phyloP scores from a whole-genome alignment of 2,797 vertebrate genomes.

The Amblyopsis hoosieri region DNA sequence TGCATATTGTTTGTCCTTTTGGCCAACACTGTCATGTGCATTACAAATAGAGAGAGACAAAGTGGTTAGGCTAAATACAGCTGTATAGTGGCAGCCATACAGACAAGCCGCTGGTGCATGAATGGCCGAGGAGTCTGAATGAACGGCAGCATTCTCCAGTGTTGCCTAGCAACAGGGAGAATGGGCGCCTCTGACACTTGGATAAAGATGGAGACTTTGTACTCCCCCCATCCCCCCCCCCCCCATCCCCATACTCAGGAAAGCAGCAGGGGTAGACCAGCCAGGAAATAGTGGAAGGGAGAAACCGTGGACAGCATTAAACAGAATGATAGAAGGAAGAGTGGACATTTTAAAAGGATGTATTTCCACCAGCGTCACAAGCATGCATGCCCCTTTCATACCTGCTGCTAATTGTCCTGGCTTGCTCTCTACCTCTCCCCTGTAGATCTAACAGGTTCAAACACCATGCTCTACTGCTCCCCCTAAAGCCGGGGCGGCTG shows the following conservation, averaged over 20 bases:
- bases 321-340: conserved; percentile 19
- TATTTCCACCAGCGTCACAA: too few species aligned
- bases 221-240: conserved; percentile 51
- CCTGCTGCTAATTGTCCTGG: too few species aligned
- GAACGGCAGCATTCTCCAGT: conserved; percentile 77
- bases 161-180: conserved; percentile 86
- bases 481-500: too few species aligned
- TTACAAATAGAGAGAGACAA: conserved; percentile 27
- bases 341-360: neutral
- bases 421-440: too few species aligned
- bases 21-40: conserved; percentile 14
- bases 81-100: conserved; percentile 52
- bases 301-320: conserved; percentile 5
- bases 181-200: conserved; percentile 73
- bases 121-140: conserved; percentile 75
- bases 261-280: conserved; percentile 57
- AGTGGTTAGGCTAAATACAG: conserved; percentile 46
- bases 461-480: too few species aligned
- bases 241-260: conserved; percentile 59
- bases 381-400: too few species aligned
- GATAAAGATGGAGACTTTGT: conserved; percentile 77
- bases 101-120: conserved; percentile 67
- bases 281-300: conserved; percentile 48
- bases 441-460: too few species aligned
- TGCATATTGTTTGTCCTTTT: conserved; percentile 8